Conservation (phyloP, 2,113 vertebrate species). For the Tautogolabrus adspersus region DNA sequence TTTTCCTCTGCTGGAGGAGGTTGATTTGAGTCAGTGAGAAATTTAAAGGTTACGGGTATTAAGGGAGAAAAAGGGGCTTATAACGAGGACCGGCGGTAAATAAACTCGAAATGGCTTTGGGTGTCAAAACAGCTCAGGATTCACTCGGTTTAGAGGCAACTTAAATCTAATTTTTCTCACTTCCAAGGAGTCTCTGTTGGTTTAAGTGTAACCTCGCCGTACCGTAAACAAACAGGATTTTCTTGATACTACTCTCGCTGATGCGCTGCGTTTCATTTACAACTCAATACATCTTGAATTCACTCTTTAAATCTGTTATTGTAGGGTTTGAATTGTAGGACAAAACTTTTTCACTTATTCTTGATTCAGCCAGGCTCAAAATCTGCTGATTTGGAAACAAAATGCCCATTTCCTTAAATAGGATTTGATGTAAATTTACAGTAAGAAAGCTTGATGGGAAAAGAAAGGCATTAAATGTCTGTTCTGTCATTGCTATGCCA, state of each 20-base stretch:
- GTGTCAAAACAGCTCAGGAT: constrained; percentile 34
- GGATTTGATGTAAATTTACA: background rate
- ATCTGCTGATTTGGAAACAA: background rate
- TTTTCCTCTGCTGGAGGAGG: constrained; percentile 46
- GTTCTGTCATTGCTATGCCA: background rate
- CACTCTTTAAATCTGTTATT: constrained; percentile 2
- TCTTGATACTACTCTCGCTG: constrained; percentile 4
- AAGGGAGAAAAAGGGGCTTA: constrained; percentile 28
- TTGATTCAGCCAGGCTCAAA: background rate
- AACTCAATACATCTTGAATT: constrained; percentile 20
- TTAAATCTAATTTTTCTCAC: constrained; percentile 34
- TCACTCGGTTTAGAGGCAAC: constrained; percentile 23
- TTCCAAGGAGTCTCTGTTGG: background rate
- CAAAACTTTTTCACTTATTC: background rate
- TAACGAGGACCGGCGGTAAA: constrained; percentile 35
- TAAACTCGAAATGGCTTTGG: constrained; percentile 32
- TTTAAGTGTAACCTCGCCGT: constrained; percentile 8
- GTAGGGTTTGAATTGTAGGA: background rate
- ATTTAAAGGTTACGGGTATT: constrained; percentile 35
- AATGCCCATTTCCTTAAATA: background rate
- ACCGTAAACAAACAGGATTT: constrained; percentile 34
- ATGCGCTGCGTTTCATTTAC: constrained; percentile 16
- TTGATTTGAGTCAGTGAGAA: constrained; percentile 27
- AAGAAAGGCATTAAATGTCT: background rate
- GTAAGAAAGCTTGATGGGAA: background rate